phyloP scores from a whole-genome alignment of 2,113 vertebrate genomes.

The Microcebus murinus region DNA sequence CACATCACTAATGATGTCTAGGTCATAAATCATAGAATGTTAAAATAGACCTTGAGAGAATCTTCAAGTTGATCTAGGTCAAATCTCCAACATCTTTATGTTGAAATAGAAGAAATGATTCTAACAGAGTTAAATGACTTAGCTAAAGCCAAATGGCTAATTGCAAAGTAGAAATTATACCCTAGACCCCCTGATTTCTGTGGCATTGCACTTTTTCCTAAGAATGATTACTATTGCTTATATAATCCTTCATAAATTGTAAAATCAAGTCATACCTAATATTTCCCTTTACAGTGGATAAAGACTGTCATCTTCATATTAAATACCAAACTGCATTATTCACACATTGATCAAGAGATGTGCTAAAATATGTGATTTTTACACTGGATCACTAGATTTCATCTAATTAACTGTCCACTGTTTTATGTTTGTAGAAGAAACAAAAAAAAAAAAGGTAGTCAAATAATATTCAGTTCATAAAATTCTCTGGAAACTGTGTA shows the following conservation, averaged over 20 bases:
- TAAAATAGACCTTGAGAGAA: neutral
- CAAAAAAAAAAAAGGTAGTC: neutral
- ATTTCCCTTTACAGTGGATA: neutral
- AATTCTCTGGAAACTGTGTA: neutral
- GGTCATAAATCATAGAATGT: neutral
- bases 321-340: neutral
- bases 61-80: neutral
- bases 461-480: neutral
- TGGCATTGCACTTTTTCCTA: neutral
- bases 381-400: neutral
- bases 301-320: neutral
- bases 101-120: conserved; percentile 12
- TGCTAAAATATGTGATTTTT: neutral
- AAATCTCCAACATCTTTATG: neutral
- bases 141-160: neutral
- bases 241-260: neutral
- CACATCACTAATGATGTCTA: neutral
- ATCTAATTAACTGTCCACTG: neutral
- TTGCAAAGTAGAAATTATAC: neutral
- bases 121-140: neutral
- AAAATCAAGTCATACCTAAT: neutral
- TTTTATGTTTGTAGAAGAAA: neutral
- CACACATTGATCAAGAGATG: neutral
- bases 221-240: neutral
- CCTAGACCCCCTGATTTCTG: neutral